Conservation (phyloP, 2,888 invertebrate genomes). For the Hirtodrosophila histrioides region DNA sequence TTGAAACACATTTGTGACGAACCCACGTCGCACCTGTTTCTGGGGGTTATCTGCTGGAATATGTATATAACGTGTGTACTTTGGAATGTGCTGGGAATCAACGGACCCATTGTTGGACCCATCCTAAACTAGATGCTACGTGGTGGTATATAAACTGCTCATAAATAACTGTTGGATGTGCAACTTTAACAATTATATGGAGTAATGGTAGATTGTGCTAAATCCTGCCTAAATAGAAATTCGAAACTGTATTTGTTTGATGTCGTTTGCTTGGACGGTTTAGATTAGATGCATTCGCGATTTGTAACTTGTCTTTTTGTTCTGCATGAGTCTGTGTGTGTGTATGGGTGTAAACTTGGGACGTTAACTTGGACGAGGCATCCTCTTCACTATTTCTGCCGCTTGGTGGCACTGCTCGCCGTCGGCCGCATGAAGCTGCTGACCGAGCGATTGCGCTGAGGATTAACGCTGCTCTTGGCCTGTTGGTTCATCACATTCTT, state of each 20-base stretch:
- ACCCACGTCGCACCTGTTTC: slow-evolving; percentile 37
- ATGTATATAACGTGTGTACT: slow-evolving; percentile 29
- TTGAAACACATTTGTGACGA: slow-evolving; percentile 62
- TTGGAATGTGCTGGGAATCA: slow-evolving; percentile 57
- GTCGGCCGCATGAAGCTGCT: slow-evolving; percentile 94
- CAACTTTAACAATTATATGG: slow-evolving; percentile 57
- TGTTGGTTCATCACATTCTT: slow-evolving; percentile 78
- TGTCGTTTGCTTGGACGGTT: slow-evolving; percentile 68
- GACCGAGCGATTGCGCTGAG: slow-evolving; percentile 76
- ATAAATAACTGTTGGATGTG: slow-evolving; percentile 43
- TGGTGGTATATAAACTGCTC: slow-evolving; percentile 40
- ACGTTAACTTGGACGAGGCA: slow-evolving; percentile 54
- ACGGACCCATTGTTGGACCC: slow-evolving; percentile 51
- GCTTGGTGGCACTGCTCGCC: slow-evolving; percentile 91
- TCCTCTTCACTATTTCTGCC: slow-evolving; percentile 73
- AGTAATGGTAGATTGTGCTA: slow-evolving; percentile 33
- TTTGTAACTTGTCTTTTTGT: slow-evolving; percentile 59
- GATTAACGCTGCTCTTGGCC: slow-evolving; percentile 32
- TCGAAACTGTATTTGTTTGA: slow-evolving; percentile 61
- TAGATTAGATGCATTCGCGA: slow-evolving; percentile 56
- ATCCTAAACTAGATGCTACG: slow-evolving; percentile 55
- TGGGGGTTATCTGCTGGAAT: slow-evolving; percentile 24
- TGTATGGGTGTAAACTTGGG: slow-evolving; percentile 58
- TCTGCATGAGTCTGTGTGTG: slow-evolving; percentile 12
- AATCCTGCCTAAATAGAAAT: slow-evolving; percentile 72